Evolutionary conservation across 2,113 vertebrate species (phyloP).

Genomic region (Pantherophis guttatus): DNA sequence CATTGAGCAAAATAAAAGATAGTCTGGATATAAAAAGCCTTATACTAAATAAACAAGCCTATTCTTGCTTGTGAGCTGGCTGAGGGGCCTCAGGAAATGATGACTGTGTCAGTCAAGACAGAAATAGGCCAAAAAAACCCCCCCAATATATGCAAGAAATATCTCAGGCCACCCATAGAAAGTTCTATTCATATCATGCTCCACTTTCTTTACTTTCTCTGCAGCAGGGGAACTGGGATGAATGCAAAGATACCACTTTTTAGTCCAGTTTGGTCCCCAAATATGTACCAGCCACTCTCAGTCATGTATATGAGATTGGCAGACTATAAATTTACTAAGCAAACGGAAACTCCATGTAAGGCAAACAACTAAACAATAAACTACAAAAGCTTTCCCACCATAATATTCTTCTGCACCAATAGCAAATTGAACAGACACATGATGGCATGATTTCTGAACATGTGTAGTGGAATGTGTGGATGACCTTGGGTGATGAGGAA

Average conservation of each 20-base stretch:
- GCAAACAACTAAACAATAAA: neutral
- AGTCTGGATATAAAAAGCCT: neutral
- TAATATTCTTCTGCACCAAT: neutral
- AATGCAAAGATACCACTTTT: neutral
- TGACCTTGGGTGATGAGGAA: neutral
- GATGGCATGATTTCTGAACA: neutral
- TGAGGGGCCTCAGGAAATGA: neutral
- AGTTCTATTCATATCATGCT: neutral
- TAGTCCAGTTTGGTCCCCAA: neutral
- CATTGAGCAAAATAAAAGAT: neutral
- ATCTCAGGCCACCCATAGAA: neutral
- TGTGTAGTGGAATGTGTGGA: neutral
- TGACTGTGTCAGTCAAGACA: neutral
- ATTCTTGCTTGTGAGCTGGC: no score
- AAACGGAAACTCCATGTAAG: neutral
- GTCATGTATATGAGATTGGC: neutral
- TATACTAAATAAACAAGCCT: neutral
- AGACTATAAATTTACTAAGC: neutral
- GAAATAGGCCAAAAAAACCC: neutral
- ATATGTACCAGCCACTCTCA: neutral
- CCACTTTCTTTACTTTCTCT: neutral
- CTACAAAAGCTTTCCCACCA: neutral
- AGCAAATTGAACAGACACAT: neutral
- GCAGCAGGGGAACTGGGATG: neutral
- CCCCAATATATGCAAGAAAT: neutral